A percentile compares a stretch with the other conserved stretches of the same genome.
These are phyloP conservation scores for Eciton burchellii DNA, from an alignment of 1,140 invertebrate species.

Conservation along the genomic window DNA sequence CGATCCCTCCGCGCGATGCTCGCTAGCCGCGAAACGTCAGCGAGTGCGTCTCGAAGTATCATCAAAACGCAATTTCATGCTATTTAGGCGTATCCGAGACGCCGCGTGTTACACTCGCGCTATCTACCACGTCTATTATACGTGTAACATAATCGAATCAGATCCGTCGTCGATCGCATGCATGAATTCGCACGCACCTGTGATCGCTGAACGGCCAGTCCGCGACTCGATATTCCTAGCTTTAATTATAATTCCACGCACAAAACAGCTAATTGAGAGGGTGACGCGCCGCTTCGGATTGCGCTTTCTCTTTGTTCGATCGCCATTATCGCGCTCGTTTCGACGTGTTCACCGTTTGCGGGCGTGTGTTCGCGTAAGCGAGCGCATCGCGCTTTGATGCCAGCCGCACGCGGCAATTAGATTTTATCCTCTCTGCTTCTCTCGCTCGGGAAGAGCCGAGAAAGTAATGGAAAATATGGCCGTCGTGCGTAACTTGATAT, in stretches of 20 bases:
- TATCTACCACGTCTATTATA: constrained; percentile 14
- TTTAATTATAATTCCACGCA: constrained; percentile 51
- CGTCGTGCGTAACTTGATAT: constrained; percentile 60
- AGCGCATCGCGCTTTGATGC: constrained; percentile 4
- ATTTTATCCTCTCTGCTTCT: constrained; percentile 18
- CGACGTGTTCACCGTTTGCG: neutral
- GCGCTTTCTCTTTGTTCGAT: constrained; percentile 13
- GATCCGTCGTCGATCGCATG: constrained; percentile 10
- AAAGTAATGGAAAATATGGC: constrained; percentile 29
- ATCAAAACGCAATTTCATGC: constrained; percentile 34
- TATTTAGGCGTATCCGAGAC: constrained; percentile 43
- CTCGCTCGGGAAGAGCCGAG: neutral
- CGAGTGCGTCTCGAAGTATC: constrained; percentile 2
- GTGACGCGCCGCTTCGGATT: constrained; percentile 24
- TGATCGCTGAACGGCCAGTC: constrained; percentile 8
- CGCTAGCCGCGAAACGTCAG: neutral
- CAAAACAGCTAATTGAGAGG: constrained; percentile 51
- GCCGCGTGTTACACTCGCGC: constrained; percentile 4
- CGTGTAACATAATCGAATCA: constrained; percentile 47
- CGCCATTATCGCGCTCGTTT: constrained; percentile 19
- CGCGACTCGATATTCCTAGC: constrained; percentile 66
- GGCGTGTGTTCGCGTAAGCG: neutral
- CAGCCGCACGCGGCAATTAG: constrained; percentile 1
- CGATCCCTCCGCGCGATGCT: neutral
- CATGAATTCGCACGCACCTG: neutral